Evolutionary conservation across 2,888 invertebrate genomes (phyloP).

Genomic region (Patella caerulea): DNA sequence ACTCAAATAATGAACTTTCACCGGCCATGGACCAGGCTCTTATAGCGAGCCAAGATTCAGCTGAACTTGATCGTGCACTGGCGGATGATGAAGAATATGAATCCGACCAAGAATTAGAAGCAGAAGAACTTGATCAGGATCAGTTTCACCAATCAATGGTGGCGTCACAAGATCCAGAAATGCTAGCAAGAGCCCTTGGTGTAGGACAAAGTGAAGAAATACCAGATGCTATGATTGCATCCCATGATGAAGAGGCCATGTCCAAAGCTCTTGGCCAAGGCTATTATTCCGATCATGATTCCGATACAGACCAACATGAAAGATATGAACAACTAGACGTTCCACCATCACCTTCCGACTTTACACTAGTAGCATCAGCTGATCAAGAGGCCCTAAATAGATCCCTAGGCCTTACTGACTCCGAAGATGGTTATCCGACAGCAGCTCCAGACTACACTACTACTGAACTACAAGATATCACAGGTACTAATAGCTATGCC

Average conservation of each 20-base stretch:
- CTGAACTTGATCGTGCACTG: background rate
- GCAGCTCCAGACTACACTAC: too few relatives aligned
- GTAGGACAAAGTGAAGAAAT: background rate
- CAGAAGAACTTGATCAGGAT: slow-evolving; percentile 3
- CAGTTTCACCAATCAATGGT: slow-evolving; percentile 60
- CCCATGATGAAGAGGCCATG: slow-evolving; percentile 41
- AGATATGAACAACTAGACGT: slow-evolving; percentile 43
- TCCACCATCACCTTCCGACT: slow-evolving; percentile 69
- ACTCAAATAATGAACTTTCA: slow-evolving; percentile 21
- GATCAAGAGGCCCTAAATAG: slow-evolving; percentile 60
- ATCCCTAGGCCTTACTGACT: slow-evolving; percentile 35
- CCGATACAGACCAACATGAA: slow-evolving; percentile 31
- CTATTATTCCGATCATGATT: slow-evolving; percentile 19
- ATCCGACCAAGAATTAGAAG: slow-evolving; percentile 27
- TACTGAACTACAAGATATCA: too few relatives aligned
- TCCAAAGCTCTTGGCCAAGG: slow-evolving; percentile 34
- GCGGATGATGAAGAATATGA: slow-evolving; percentile 13
- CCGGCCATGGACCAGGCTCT: slow-evolving; percentile 24
- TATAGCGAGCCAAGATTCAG: slow-evolving; percentile 3
- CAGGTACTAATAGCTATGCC: too few relatives aligned
- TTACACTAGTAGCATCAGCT: slow-evolving; percentile 64
- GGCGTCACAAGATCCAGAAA: slow-evolving; percentile 64
- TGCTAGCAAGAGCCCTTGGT: slow-evolving; percentile 49
- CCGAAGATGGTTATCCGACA: background rate
- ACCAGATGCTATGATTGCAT: slow-evolving; percentile 21